phyloP scores from a whole-genome alignment of 2,113 vertebrate species.

The Upupa epops region DNA sequence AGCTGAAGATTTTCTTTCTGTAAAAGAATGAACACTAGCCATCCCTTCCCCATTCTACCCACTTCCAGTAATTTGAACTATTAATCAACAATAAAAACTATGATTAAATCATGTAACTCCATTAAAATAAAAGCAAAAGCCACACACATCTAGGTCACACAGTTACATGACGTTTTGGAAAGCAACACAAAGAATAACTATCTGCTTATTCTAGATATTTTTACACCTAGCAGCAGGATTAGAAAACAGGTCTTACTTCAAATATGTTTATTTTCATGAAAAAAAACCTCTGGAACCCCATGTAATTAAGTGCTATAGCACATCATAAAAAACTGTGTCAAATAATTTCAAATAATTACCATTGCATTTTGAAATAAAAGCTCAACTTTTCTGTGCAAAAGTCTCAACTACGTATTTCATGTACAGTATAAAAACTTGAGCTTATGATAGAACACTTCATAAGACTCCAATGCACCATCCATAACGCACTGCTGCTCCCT shows the following conservation, averaged over 20 bases:
- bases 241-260: not conserved
- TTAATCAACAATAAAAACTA: constrained; percentile 55
- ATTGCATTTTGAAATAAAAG: not conserved
- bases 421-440: not conserved
- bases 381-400: not conserved
- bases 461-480: not conserved
- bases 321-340: not conserved
- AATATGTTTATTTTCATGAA: not conserved
- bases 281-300: not conserved
- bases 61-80: constrained; percentile 13
- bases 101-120: constrained; percentile 45
- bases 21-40: constrained; percentile 16
- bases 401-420: not conserved
- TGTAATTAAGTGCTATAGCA: not conserved
- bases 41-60: not conserved
- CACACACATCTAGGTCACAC: not conserved
- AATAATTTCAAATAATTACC: not conserved
- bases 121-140: not conserved
- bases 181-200: not conserved
- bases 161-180: not conserved
- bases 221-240: not conserved
- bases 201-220: not conserved
- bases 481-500: not conserved
- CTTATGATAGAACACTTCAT: not conserved
- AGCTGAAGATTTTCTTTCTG: constrained; percentile 28